Evolutionary conservation across 2,888 invertebrate species (phyloP), one percentile per base, ranked within the genome.

Genomic region (Apodemia zela): DNA sequence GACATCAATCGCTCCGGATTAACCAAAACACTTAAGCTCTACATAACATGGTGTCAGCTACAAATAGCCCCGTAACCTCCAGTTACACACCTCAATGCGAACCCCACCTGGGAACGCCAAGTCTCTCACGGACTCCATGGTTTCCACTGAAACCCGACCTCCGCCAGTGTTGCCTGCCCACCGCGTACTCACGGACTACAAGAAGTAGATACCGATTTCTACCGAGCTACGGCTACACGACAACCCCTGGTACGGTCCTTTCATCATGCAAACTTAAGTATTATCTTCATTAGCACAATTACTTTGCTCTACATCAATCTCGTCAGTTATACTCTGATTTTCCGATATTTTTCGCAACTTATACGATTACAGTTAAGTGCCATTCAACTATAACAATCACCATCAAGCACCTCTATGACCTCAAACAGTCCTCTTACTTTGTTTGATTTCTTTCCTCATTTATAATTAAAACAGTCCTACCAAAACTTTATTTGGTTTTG

Each of bases 181-280:
- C 60, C 60, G 60, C 60, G 60, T 60, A 47, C 60, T 29, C 60
- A 60, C 60, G 60, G 29, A 61, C 49, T 61, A 49, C 29, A 29
- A 29, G 1, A 8, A 61, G 60, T 21, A 21, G 60, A 60, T 45
- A 25, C 47, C 49, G 60, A 61, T 61, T 61, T 61, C 49, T 29
- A 61, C 29, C 6, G 18, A 2, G 18, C 51, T 51, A 51, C 51
- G 21, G 51, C 51, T 51, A 21, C 18, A 51, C 21, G 10, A 51
- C 42, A 60, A 18, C 38, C 59, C 21, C 35, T 35, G 59, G 21
- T 42, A 60, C 13, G 13, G 59, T 60, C 17, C 18, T 11, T 51
- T 17, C 33, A 45, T 10, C n/a, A 33, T 58, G 58, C 6, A 58
- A 51, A 11, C 18, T 51, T 18, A 51, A 51, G 10, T 51, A 18